Conservation (phyloP, 2,797 vertebrate species). For the Triplophysa yarkandensis region DNA sequence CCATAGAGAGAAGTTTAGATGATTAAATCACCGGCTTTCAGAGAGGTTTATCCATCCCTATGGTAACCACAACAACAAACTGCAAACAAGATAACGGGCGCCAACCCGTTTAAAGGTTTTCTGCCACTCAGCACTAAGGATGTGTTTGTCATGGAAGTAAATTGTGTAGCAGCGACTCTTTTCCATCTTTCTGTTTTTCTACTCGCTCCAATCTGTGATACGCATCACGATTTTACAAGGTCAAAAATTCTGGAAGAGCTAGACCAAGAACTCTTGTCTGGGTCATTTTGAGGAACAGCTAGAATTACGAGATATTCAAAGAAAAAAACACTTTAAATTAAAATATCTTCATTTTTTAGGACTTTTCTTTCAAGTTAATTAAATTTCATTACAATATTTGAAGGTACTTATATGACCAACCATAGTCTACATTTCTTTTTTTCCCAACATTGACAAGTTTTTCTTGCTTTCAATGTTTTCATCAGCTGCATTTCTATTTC, state of each 20-base stretch:
- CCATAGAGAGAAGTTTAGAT: constrained; percentile 34
- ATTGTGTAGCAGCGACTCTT: constrained; percentile 57
- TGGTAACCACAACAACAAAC: constrained; percentile 72
- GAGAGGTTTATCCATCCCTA: constrained; percentile 60
- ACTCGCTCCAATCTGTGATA: constrained; percentile 65
- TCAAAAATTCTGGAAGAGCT: constrained; percentile 46
- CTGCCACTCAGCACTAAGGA: constrained; percentile 48
- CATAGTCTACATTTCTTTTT: not conserved
- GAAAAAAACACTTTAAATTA: too few species aligned
- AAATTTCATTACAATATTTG: too few species aligned
- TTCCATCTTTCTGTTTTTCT: constrained; percentile 66
- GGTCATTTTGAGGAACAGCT: not conserved
- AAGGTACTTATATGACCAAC: not conserved
- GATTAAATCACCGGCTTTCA: constrained; percentile 57
- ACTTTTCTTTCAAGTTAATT: too few species aligned
- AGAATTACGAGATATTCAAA: too few species aligned
- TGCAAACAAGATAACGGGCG: constrained; percentile 62
- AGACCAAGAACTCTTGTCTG: not conserved
- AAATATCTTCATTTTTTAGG: too few species aligned
- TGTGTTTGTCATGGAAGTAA: constrained; percentile 56
- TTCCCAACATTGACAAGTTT: too few species aligned
- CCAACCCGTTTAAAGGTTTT: constrained; percentile 66
- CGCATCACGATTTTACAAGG: constrained; percentile 60
- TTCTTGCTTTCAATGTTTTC: too few species aligned
- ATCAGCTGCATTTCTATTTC: too few species aligned